A percentile compares a stretch with the other conserved stretches of the same genome.
phyloP scores from a whole-genome alignment of 1,140 invertebrate species.

The Drosophila orena region DNA sequence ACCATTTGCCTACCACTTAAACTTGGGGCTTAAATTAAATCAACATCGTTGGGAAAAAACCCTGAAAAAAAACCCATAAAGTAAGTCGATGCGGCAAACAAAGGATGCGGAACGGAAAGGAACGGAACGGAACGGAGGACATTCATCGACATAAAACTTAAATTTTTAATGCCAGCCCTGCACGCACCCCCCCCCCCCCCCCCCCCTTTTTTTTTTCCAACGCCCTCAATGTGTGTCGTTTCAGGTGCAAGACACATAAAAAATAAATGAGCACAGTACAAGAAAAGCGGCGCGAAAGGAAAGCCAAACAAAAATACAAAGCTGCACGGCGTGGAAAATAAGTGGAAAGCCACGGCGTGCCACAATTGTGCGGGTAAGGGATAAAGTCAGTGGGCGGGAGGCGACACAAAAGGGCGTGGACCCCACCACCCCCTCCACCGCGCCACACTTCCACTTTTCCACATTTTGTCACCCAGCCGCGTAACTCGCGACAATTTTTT shows the following conservation, averaged over 20 bases:
- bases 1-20: constrained; percentile 28
- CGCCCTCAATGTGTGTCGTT: constrained; percentile 40
- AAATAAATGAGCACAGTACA: constrained; percentile 68
- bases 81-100: constrained; percentile 23
- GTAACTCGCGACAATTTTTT: constrained; percentile 55
- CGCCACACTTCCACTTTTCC: constrained; percentile 10
- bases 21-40: constrained; percentile 54
- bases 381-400: neutral
- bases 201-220: no score
- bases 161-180: constrained; percentile 70
- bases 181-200: constrained; percentile 1
- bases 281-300: constrained; percentile 22
- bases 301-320: constrained; percentile 38
- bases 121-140: constrained; percentile 41
- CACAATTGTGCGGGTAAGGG: constrained; percentile 39
- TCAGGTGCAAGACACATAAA: constrained; percentile 76
- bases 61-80: constrained; percentile 38
- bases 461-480: constrained; percentile 62
- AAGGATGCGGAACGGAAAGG: neutral
- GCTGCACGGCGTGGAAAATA: constrained; percentile 53
- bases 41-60: constrained; percentile 45
- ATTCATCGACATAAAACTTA: constrained; percentile 75
- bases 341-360: constrained; percentile 39
- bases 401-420: constrained; percentile 4
- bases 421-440: neutral